phyloP scores from a whole-genome alignment of 2,888 invertebrate species.

The Drosophila quinaria region DNA sequence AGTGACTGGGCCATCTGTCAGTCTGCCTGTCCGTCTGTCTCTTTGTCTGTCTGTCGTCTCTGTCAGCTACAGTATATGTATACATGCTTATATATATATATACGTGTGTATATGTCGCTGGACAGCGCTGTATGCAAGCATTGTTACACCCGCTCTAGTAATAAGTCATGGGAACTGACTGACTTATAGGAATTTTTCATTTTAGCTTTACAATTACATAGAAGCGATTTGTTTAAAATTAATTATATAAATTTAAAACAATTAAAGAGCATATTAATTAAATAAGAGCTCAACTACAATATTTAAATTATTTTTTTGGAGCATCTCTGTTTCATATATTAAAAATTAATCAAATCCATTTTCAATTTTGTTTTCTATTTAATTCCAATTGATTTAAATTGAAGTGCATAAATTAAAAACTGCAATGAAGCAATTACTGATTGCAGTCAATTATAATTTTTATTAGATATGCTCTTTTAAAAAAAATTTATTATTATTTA shows the following conservation, averaged over 20 bases:
- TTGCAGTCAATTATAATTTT: too few relatives aligned
- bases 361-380: too few relatives aligned
- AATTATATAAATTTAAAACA: not conserved
- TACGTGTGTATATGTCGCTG: constrained; percentile 21
- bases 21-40: constrained; percentile 17
- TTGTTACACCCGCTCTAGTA: constrained; percentile 32
- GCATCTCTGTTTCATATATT: not conserved
- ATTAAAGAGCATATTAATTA: not conserved
- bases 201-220: not conserved
- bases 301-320: not conserved
- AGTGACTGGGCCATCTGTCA: constrained; percentile 54
- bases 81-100: not conserved
- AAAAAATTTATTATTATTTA: too few relatives aligned
- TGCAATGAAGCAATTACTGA: too few relatives aligned
- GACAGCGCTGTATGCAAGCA: constrained; percentile 19
- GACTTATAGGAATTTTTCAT: not conserved
- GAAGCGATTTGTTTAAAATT: too few relatives aligned
- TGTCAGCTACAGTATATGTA: constrained; percentile 21
- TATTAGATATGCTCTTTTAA: too few relatives aligned
- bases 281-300: not conserved
- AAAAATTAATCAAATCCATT: too few relatives aligned
- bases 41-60: constrained; percentile 14
- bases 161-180: not conserved
- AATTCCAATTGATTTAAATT: too few relatives aligned
- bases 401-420: too few relatives aligned